phyloP scores from a whole-genome alignment of 2,888 invertebrate species.

The Watsonalla cultraria region DNA sequence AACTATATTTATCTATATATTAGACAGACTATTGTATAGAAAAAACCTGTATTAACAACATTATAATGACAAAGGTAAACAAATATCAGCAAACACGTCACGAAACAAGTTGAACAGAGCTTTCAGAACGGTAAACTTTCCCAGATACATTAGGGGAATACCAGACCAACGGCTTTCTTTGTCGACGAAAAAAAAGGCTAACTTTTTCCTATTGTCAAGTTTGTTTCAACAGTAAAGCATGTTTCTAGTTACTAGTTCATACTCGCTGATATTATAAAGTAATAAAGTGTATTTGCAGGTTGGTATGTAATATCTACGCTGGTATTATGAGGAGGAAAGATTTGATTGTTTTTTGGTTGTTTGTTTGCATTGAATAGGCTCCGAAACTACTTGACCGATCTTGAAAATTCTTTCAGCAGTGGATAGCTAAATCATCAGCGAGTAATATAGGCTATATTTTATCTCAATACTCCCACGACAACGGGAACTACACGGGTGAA shows the following conservation, averaged over 20 bases:
- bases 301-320: too few relatives aligned
- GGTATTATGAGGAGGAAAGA: too few relatives aligned
- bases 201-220: neutral
- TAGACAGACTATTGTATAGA: too few relatives aligned
- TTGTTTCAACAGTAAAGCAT: neutral
- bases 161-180: neutral
- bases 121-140: slow-evolving; percentile 6
- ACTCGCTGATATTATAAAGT: neutral
- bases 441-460: too few relatives aligned
- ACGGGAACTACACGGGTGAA: too few relatives aligned
- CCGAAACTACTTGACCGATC: too few relatives aligned
- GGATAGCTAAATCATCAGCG: too few relatives aligned
- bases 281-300: neutral
- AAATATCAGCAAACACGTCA: slow-evolving; percentile 23
- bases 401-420: too few relatives aligned
- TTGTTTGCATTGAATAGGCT: too few relatives aligned
- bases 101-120: slow-evolving; percentile 13
- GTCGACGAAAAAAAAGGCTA: neutral
- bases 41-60: slow-evolving; percentile 4
- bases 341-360: too few relatives aligned
- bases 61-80: slow-evolving; percentile 8
- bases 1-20: too few relatives aligned
- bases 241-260: neutral
- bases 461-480: too few relatives aligned
- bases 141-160: neutral